These are phyloP conservation scores for Seira musarum DNA, from an alignment of 2,888 invertebrate genomes.

Conservation along the genomic window DNA sequence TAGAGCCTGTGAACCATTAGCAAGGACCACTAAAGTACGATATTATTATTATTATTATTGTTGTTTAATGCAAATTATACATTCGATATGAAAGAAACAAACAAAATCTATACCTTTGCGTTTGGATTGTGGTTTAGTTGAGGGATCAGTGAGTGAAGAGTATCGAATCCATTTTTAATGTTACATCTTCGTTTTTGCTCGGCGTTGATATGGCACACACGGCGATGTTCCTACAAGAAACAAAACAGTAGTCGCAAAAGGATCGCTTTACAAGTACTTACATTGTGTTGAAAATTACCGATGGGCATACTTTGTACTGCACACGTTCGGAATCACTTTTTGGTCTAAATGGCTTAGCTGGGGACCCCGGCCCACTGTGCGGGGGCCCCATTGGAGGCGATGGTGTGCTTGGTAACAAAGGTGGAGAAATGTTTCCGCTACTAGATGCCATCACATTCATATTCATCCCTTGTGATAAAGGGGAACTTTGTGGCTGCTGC, in stretches of 20 bases:
- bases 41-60: too few relatives aligned
- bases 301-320: conserved; percentile 68
- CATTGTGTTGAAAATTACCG: too few relatives aligned
- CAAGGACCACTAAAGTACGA: too few relatives aligned
- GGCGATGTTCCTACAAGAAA: conserved; percentile 78
- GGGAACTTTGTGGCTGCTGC: conserved; percentile 24
- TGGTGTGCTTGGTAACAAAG: conserved; percentile 63
- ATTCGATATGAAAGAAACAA: neutral
- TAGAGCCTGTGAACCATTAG: too few relatives aligned
- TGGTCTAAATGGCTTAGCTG: conserved; percentile 70
- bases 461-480: conserved; percentile 38
- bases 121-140: conserved; percentile 91
- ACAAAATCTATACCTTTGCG: conserved; percentile 85
- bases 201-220: conserved; percentile 93
- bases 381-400: conserved; percentile 69
- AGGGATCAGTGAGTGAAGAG: conserved; percentile 92
- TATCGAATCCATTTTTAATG: conserved; percentile 97
- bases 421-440: conserved; percentile 64
- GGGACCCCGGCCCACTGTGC: conserved; percentile 69
- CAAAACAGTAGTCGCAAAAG: too few relatives aligned
- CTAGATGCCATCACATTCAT: conserved; percentile 44
- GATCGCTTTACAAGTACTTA: too few relatives aligned
- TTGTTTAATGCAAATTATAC: conserved; percentile 36
- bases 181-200: conserved; percentile 97
- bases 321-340: conserved; percentile 71